Percentiles rank a stretch among this genome's conserved stretches.
Evolutionary conservation across 2,888 invertebrate genomes (phyloP).

Genomic region (Protophormia terraenovae): DNA sequence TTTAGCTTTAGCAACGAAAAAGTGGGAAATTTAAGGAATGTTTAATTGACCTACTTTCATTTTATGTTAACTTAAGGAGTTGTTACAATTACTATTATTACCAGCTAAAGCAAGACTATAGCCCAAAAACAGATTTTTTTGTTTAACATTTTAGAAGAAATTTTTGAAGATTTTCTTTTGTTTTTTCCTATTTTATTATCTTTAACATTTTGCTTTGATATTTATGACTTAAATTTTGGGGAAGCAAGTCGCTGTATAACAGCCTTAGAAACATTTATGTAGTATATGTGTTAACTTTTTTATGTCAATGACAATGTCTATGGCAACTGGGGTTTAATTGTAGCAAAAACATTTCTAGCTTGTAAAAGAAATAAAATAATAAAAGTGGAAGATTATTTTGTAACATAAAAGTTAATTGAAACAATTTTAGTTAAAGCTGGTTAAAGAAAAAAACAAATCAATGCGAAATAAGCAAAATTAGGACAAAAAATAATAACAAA

Average conservation of each 20-base stretch:
- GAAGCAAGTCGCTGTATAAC: not conserved
- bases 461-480: no score
- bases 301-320: conserved; percentile 18
- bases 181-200: no score
- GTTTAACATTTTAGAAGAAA: no score
- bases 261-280: no score
- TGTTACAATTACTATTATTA: not conserved
- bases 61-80: not conserved
- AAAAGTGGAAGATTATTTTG: not conserved
- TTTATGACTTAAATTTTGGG: not conserved
- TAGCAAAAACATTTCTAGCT: not conserved
- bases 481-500: no score
- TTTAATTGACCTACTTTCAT: conserved; percentile 52
- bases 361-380: not conserved
- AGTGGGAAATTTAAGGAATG: conserved; percentile 12
- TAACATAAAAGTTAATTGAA: not conserved
- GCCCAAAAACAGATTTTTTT: no score
- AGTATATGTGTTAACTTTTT: conserved; percentile 31
- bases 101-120: no score
- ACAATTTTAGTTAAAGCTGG: not conserved
- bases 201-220: no score
- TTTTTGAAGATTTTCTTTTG: no score
- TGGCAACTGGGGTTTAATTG: conserved; percentile 29
- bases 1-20: no score
- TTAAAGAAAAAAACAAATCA: not conserved